phyloP scores from a whole-genome alignment of 30 jellyfish, hydroid and myxozoan species.

The Aurelia coerulea region DNA sequence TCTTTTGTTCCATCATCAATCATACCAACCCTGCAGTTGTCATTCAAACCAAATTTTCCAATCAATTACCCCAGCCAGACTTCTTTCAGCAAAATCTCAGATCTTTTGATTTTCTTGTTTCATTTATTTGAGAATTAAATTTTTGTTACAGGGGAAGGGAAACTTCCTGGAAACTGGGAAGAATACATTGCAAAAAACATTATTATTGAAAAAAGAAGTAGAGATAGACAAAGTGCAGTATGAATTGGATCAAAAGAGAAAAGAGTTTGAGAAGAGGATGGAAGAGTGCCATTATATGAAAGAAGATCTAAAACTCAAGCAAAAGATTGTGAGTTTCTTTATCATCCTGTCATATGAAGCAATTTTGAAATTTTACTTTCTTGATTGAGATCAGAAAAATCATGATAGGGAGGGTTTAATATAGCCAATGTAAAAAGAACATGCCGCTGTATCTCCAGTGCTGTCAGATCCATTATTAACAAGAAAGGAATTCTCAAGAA shows the following conservation, averaged over 20 bases:
- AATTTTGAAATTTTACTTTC: no score
- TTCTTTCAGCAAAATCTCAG: no score
- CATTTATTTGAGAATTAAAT: neutral
- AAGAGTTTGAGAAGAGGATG: conserved; percentile 65
- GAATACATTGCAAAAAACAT: conserved; percentile 72
- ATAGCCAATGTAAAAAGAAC: no score
- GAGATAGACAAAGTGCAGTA: conserved; percentile 65
- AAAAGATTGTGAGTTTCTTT: conserved; percentile 40
- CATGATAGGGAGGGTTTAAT: no score
- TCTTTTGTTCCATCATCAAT: no score
- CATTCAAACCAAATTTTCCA: no score
- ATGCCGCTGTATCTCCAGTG: no score
- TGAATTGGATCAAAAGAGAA: conserved; percentile 60
- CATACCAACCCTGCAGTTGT: no score
- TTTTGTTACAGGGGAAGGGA: conserved; percentile 45
- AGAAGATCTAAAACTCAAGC: conserved; percentile 58
- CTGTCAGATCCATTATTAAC: no score
- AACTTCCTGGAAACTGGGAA: conserved; percentile 64
- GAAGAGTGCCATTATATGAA: conserved; percentile 60
- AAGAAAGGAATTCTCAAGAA: no score
- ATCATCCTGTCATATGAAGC: neutral
- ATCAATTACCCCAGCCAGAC: no score
- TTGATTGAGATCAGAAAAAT: no score
- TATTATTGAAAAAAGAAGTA: conserved; percentile 63
- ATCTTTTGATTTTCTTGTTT: neutral